Evolutionary conservation across 2,113 vertebrate species (phyloP), one percentile per base, ranked within the genome.

Genomic region (Steatornis caripensis): DNA sequence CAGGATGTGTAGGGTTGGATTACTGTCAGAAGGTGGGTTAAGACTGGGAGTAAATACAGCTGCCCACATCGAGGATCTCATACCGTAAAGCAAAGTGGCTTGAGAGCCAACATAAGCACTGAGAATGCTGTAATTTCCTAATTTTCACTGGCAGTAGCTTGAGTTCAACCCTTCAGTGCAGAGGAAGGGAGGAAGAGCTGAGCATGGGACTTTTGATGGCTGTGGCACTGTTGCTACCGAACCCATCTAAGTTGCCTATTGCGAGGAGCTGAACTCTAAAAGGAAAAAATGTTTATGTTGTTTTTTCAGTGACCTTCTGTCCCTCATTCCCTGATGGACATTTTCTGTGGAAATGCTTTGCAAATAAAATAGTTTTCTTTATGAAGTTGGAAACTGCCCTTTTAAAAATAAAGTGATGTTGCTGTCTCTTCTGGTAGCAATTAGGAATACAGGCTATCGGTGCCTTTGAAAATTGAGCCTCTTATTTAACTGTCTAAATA

Each of bases 401-500:
- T 90, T 90, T 16, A 84, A 89, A 89, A 91, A 45, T 58, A 57
- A 84, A 70, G 58, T 9, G 61, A 71, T 27, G 39, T 92, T 89
- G 87, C 80, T 53, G 48, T 84, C 72, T 87, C 48, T 90, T 93
- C 69, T 89, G 64, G 53, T 79, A 94, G 55, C 89, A 92, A 90
- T 74, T 96, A 93, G 71, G 75, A 87, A 75, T 60, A 49, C 10
- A 70, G 30, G 12, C 65, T 88, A 58, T 34, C 61, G 46, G n/a
- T 92, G 48, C 43, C 48, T 90, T 75, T 84, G 90, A 95, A 97
- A 94, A 94, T 10, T 60, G 96, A 95, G 34, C 55, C 68, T 92
- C 79, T 95, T 92, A 96, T 94, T 96, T 94, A 92, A 81, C 90
- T 93, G 86, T 95, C 94, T 96, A 97, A 94, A 95, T 88, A 97